phyloP scores from a whole-genome alignment of 2,113 vertebrate species.

The Thermophis baileyi region DNA sequence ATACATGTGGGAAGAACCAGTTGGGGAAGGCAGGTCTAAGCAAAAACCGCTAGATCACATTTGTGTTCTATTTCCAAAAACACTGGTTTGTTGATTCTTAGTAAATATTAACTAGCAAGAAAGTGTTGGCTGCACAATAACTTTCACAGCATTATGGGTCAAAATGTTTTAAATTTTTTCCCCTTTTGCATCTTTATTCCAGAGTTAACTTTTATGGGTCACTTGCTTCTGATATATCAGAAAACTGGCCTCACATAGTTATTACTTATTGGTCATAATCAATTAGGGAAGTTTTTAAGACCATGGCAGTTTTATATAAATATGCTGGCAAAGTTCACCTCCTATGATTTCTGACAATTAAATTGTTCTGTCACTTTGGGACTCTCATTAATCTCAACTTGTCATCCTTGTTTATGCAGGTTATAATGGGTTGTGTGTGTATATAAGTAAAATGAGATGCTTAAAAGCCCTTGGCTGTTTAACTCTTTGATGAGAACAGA shows the following conservation, averaged over 20 bases:
- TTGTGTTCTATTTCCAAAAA: background rate
- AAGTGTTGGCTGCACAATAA: constrained; percentile 16
- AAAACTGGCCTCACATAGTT: constrained; percentile 71
- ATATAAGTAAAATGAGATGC: constrained; percentile 72
- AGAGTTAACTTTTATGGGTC: constrained; percentile 69
- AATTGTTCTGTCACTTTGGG: constrained; percentile 91
- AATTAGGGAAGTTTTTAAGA: constrained; percentile 86
- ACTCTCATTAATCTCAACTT: constrained; percentile 99
- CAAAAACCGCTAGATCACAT: background rate
- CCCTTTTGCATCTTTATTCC: constrained; percentile 63
- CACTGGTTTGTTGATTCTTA: background rate
- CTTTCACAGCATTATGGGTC: constrained; percentile 56
- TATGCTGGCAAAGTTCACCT: constrained; percentile 88
- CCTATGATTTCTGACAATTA: constrained; percentile 95
- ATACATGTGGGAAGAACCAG: background rate
- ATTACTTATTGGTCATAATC: constrained; percentile 92
- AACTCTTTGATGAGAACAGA: constrained; percentile 73
- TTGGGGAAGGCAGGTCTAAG: background rate
- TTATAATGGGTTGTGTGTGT: constrained; percentile 75
- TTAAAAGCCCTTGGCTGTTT: constrained; percentile 72
- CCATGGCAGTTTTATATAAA: constrained; percentile 84
- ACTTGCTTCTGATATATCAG: constrained; percentile 70
- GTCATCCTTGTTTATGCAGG: constrained; percentile 96
- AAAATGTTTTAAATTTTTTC: constrained; percentile 69
- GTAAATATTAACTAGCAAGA: background rate